Base-by-base conservation (phyloP, 2,113 vertebrate genomes). In the Saccopteryx leptura region DNA sequence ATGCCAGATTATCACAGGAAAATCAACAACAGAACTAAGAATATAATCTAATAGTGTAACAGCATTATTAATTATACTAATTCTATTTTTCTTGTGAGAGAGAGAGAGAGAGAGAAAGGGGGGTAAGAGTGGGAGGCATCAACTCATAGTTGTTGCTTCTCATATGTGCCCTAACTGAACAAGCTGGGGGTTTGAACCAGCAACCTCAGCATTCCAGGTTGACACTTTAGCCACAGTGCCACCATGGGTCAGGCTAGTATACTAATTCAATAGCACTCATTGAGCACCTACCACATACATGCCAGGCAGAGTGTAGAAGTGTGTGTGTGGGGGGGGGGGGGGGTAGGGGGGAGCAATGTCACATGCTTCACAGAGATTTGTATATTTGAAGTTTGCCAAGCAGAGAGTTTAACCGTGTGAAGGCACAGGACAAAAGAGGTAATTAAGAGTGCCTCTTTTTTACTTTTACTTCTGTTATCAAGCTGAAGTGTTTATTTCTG, bases 401-500 rank as follows among this genome's bases (percentile, higher is more conserved):
- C 18, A 78, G 50, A 83, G 21, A 61, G 5, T 61, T 84, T 88
- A 68, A 68, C 46, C 50, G 24, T 21, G 19, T 26, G 90, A 91
- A 85, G 7, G 10, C 58, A 86, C 2, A 26, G 28, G 24, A 26
- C 39, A 39, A 76, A 80, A 88, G 52, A 69, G 52, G 2, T 23
- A 66, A n/a, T n/a, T n/a, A n/a, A 71, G 17, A 46, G 54, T 14
- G 31, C 52, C 18, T 93, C 50, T 90, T 61, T 71, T 50, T 78
- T 58, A 3, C 14, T 84, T 83, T 88, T 75, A 85, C 31, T 82
- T 83, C 50, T 71, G 7, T 24, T 76, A 46, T 86, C 65, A 88
- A 95, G 63, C n/a, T 83, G 21, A 91, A 93, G 24, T 83, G 26
- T 95, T 83, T 81, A 71, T 68, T 90, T 91, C 72, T 82, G 12